Evolutionary conservation across 2,113 vertebrate genomes (phyloP).

Genomic region (Xiphias gladius): DNA sequence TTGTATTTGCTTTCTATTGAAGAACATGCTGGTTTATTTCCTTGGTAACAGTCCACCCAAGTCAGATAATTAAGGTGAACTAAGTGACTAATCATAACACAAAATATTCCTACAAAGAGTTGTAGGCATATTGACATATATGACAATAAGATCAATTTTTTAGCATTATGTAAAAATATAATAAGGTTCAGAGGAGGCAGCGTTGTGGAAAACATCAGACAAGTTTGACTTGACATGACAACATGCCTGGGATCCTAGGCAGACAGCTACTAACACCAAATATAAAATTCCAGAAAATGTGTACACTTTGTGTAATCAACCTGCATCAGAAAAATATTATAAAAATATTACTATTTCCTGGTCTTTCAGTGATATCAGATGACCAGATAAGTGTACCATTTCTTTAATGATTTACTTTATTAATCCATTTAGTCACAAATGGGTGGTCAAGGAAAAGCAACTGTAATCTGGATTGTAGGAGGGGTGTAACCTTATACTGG

Average conservation of each 20-base stretch:
- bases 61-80: background rate
- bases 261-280: background rate
- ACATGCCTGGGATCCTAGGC: background rate
- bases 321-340: background rate
- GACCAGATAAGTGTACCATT: background rate
- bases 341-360: background rate
- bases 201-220: background rate
- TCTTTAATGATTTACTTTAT: constrained; percentile 16
- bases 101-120: background rate
- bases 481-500: constrained; percentile 31
- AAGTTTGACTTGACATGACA: background rate
- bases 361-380: background rate
- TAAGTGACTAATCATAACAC: background rate
- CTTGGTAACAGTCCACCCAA: constrained; percentile 24
- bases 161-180: background rate
- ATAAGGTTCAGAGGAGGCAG: background rate
- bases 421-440: constrained; percentile 9
- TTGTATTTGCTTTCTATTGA: background rate
- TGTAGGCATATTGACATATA: no score
- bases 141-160: background rate
- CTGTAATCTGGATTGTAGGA: background rate
- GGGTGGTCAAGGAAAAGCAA: background rate
- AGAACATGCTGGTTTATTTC: background rate
- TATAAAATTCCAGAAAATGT: background rate
- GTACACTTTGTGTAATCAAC: background rate